Evolutionary conservation across 2,888 invertebrate genomes (phyloP).

Genomic region (Malachius bipustulatus): DNA sequence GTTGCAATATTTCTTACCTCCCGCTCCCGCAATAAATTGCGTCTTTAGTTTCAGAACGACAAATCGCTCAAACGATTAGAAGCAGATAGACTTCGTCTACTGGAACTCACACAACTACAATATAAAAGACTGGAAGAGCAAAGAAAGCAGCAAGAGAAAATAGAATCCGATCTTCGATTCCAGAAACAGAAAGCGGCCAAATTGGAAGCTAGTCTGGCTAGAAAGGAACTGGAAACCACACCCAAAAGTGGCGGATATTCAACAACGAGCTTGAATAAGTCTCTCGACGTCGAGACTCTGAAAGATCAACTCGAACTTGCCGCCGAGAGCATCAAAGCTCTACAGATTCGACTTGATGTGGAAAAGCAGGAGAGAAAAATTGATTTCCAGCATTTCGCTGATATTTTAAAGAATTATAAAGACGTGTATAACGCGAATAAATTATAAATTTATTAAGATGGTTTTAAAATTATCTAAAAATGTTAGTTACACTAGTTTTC

Average conservation of each 20-base stretch:
- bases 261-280: conserved; percentile 8
- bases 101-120: conserved; percentile 45
- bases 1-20: not conserved
- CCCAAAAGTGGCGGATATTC: conserved; percentile 23
- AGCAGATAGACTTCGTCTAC: conserved; percentile 47
- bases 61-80: conserved; percentile 40
- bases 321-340: conserved; percentile 52
- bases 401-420: conserved; percentile 23
- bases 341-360: conserved; percentile 50
- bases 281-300: conserved; percentile 10
- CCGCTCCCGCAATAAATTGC: not conserved
- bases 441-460: too few relatives aligned
- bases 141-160: conserved; percentile 31
- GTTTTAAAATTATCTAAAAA: too few relatives aligned
- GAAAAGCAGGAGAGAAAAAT: conserved; percentile 50
- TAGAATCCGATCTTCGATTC: conserved; percentile 31
- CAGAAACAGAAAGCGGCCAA: conserved; percentile 47
- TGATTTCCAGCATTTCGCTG: conserved; percentile 42
- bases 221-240: conserved; percentile 42
- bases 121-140: conserved; percentile 48
- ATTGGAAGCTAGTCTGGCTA: conserved; percentile 43
- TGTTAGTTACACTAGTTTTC: too few relatives aligned
- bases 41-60: conserved; percentile 8
- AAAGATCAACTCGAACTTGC: conserved; percentile 45
- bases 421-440: too few relatives aligned